Percentiles rank a stretch among this genome's conserved stretches.
phyloP scores from a whole-genome alignment of 53 echinoderm and acorn worm genomes.

The Henricia sp. region DNA sequence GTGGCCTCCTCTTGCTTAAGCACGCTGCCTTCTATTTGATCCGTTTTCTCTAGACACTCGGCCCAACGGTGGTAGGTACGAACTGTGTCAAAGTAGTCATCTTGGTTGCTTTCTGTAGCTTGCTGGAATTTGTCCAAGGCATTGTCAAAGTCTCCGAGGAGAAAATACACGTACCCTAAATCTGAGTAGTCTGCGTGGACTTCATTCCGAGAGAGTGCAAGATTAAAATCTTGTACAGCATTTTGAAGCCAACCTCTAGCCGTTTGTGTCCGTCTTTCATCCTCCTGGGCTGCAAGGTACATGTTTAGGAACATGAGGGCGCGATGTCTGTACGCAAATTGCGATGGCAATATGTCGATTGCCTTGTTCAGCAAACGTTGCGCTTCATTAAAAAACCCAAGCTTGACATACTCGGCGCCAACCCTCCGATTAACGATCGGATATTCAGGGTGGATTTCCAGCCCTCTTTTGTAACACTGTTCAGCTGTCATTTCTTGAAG shows the following conservation, averaged over 20 bases:
- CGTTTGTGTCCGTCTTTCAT: background rate
- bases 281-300: constrained; percentile 39
- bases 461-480: constrained; percentile 62
- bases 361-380: constrained; percentile 64
- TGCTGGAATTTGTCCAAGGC: constrained; percentile 58
- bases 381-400: constrained; percentile 62
- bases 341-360: constrained; percentile 32
- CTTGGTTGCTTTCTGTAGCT: constrained; percentile 67
- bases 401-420: constrained; percentile 80
- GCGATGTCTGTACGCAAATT: constrained; percentile 70
- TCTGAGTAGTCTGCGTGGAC: constrained; percentile 85
- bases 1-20: constrained; percentile 11
- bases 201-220: constrained; percentile 52
- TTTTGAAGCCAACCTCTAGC: constrained; percentile 24
- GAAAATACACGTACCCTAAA: constrained; percentile 67
- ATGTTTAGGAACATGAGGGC: constrained; percentile 70
- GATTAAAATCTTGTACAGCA: constrained; percentile 52
- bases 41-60: constrained; percentile 47
- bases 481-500: constrained; percentile 34
- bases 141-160: constrained; percentile 28
- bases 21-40: constrained; percentile 15
- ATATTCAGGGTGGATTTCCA: constrained; percentile 53
- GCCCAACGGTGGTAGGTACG: constrained; percentile 75
- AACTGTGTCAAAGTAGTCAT: constrained; percentile 78
- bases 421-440: constrained; percentile 70